phyloP scores from a whole-genome alignment of 2,113 vertebrate species.

The Hoplias malabaricus region DNA sequence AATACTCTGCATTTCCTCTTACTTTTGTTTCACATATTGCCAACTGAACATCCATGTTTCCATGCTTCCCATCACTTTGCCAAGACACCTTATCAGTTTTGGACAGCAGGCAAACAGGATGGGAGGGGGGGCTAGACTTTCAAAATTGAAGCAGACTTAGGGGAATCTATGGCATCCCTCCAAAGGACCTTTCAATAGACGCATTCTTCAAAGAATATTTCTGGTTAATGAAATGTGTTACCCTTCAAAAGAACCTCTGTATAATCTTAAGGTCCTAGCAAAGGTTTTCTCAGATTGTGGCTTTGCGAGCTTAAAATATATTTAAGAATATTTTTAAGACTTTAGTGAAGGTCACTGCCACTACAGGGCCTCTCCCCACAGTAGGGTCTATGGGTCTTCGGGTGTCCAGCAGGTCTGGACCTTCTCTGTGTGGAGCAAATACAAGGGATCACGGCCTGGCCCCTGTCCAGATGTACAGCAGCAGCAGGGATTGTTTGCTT shows the following conservation, averaged over 20 bases:
- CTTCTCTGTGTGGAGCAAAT: constrained; percentile 32
- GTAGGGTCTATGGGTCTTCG: constrained; percentile 1
- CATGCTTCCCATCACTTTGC: constrained; percentile 67
- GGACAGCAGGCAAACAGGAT: constrained; percentile 72
- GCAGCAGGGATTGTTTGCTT: constrained; percentile 20
- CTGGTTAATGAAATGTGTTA: too few species aligned
- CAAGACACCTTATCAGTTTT: constrained; percentile 72
- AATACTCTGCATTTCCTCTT: constrained; percentile 45
- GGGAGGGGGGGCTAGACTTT: constrained; percentile 44
- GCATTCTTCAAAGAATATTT: too few species aligned
- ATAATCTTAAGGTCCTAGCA: too few species aligned
- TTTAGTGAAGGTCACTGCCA: neutral
- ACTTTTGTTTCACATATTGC: constrained; percentile 64
- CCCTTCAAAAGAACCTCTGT: too few species aligned
- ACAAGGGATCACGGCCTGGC: constrained; percentile 26
- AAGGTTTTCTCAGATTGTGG: too few species aligned
- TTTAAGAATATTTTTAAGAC: neutral
- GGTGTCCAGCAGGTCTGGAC: constrained; percentile 31
- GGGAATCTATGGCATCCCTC: neutral
- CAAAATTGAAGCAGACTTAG: constrained; percentile 33
- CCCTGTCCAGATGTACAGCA: constrained; percentile 38
- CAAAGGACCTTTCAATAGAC: too few species aligned
- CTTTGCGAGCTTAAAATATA: too few species aligned
- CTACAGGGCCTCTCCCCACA: constrained; percentile 7
- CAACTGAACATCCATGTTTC: constrained; percentile 61